Base-by-base conservation (phyloP, 1,140 invertebrate species). In the Zaprionus vittiger region DNA sequence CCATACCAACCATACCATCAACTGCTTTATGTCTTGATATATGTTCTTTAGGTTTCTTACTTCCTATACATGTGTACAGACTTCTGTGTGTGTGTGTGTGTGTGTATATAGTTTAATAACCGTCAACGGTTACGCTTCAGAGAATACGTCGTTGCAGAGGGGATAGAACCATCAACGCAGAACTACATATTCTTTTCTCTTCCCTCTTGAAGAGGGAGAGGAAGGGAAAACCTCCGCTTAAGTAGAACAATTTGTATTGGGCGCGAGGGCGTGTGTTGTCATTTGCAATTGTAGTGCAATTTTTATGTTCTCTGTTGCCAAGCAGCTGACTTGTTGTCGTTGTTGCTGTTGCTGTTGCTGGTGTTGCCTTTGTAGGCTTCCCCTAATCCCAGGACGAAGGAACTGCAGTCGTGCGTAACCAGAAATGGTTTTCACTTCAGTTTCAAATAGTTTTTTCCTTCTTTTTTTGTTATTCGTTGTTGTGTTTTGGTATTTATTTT, bases 61-160 rank as follows among this genome's bases (percentile, higher is more conserved):
- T 61, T 47, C 49, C 22, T 54, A 60, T 37, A 41, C 20, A 15
- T 47, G 26, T 61, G 38, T 4, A 20, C 15, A 20, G 38, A 41
- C 38, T 41, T 31, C 28, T 9, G 1, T 34, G 31, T 31, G 12
- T 47, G 5, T 22, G 26, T 54, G 31, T 37, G 28, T 28, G 38
- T 63, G 11, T 69, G 59, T 64, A 77, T 73, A 75, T 77, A 82
- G 79, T 86, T 86, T 87, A 83, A 83, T 86, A 86, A 86, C 83
- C 80, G 83, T 86, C 83, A 80, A 72, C 80, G 77, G 83, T 87
- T 86, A 68, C 77, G 83, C 83, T 67, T 80, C 68, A 67, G 41
- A 71, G 67, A 71, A 82, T 78, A 59, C 80, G 80, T 76, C 79
- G 71, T 64, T 70, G 37, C 61, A 70, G 54, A 22, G 31, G 20